Base-by-base conservation (phyloP, 2,888 invertebrate species). In the Amiota mariae region DNA sequence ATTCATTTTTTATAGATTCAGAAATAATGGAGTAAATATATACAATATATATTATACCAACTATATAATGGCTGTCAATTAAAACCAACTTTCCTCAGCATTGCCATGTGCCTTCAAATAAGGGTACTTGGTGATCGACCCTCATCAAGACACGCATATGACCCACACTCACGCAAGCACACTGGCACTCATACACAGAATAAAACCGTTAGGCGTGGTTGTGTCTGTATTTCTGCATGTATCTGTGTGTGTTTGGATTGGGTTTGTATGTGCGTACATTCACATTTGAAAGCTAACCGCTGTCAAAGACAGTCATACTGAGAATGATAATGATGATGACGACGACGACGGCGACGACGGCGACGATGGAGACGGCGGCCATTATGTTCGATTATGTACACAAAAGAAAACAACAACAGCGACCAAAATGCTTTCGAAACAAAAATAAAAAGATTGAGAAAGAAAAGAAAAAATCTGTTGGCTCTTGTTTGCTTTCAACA, bases 281-380 rank as follows among this genome's bases (percentile, higher is more conserved):
- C 36, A 36, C 36, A 36, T 6, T 36, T 36, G 36, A 15, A 49
- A 67, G 67, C 67, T 51, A 67, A 67, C 49, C 67, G 67, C 67
- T 67, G 67, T 51, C 67, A 67, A 67, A 67, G 67, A 51, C 67
- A 67, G 48, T 66, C 10, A 66, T 48, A 66, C 48, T 11, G 18
- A 36, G 8, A 6, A 36, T 36, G 36, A 36, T 36, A 36, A 36
- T 36, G 36, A 36, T 36, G 6, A 36, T 6, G 6, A 36, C 6
- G 36, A 36, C 6, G 36, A 36, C 6, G 36, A 36, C 8, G 36
- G 3, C 24, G 3, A 24, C 3, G 24, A 36, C 36, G 36, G 6
- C 36, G 36, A 36, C 2, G 3, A 36, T 36, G 36, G 36, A 36
- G 36, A 4, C 8, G 36, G 10, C 64, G n/a, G 51, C 67, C 67